Evolutionary conservation across 2,113 vertebrate genomes (phyloP), one percentile per base, ranked within the genome.

Genomic region (Pachycephala philippinensis): DNA sequence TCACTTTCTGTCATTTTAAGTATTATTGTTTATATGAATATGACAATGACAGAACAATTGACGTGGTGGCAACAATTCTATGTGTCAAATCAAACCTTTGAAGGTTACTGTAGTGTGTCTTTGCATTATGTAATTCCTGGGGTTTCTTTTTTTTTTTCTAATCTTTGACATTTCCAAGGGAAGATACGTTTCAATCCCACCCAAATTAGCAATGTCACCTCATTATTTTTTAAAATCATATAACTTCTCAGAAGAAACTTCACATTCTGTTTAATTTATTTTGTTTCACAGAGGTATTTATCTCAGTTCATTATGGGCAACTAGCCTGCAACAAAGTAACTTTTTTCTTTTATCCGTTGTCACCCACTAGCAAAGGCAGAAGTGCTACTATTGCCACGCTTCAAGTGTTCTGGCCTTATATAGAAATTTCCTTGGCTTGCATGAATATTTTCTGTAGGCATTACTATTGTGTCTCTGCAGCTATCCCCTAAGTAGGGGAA

Each of bases 401-500:
- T 72, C 28, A 45, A 35, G 30, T 27, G 3, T 65, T 90, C 21
- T 80, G 54, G 1, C 11, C 21, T 54, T 45, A 44, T 10, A 10
- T 1, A 72, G 28, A 13, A 37, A 47, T 64, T 65, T 72, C 53
- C n/a, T 68, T 9, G 1, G 5, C 9, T 78, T 74, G 4, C 3
- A 5, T 37, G 3, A 70, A 28, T 76, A 49, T 45, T 82, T 76
- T 78, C 44, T 84, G 13, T 60, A 70, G 40, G 6, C 16, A 74
- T 68, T 66, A 27, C 37, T 71, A 76, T 68, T 57, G 6, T 59
- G 13, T 63, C 21, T 52, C 30, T 84, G 17, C 4, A 54, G 15
- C 22, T 52, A 19, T 14, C 10, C 13, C 10, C 57, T 33, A 61
- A 37, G 3, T 3, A 40, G 3, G 10, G 7, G 1, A 0, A 20